These are phyloP conservation scores for Sternarchorhynchus goeldii DNA, from an alignment of 2,797 vertebrate species.

Conservation along the genomic window DNA sequence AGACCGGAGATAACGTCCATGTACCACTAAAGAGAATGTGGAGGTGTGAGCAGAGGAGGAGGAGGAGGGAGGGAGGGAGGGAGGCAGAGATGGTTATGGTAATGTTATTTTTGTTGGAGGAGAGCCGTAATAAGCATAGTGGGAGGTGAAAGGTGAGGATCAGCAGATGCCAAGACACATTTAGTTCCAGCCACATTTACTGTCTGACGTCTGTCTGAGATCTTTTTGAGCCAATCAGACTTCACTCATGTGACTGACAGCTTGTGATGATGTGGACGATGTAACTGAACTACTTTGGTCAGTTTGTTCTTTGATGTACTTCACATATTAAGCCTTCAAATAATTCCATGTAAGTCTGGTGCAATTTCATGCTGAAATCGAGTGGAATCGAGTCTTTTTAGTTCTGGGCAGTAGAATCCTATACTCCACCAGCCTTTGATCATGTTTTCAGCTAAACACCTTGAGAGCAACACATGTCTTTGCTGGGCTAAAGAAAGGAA, in stretches of 20 bases:
- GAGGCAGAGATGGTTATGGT: constrained; percentile 26
- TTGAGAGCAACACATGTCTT: not conserved
- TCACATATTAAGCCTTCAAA: constrained; percentile 1
- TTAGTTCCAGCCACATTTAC: constrained; percentile 44
- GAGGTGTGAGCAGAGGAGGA: constrained; percentile 33
- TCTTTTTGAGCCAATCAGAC: constrained; percentile 23
- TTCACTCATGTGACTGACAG: not conserved
- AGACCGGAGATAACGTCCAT: constrained; percentile 43
- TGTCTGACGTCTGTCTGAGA: constrained; percentile 22
- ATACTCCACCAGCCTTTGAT: not conserved
- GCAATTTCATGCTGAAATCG: too few relatives aligned
- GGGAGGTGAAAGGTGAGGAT: constrained; percentile 41
- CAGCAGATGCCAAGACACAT: constrained; percentile 45
- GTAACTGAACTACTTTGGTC: not conserved
- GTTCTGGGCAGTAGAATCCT: not conserved
- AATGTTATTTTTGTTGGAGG: constrained; percentile 55
- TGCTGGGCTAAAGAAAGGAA: not conserved
- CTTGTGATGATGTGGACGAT: constrained; percentile 13
- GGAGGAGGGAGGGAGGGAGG: constrained; percentile 7
- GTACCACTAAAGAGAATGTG: constrained; percentile 32
- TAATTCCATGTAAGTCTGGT: not conserved
- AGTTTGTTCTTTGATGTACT: constrained; percentile 4
- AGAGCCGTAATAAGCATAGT: constrained; percentile 50
- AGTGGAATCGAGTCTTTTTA: not conserved
- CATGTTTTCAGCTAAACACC: not conserved